phyloP scores from a whole-genome alignment of 1,140 invertebrate species.

The Ericerus pela region DNA sequence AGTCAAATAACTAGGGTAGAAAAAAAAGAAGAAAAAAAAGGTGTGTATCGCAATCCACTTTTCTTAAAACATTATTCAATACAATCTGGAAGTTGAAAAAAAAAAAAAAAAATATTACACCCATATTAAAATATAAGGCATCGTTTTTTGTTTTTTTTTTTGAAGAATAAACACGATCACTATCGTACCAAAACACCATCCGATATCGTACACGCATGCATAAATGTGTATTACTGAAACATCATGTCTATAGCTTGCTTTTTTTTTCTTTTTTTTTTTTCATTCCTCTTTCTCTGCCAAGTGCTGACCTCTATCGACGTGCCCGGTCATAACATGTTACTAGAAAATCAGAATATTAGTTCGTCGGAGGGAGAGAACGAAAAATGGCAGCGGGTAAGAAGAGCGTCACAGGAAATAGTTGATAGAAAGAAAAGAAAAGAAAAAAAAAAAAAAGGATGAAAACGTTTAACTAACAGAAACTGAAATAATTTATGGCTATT shows the following conservation, averaged over 20 bases:
- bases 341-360: too few species aligned
- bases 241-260: too few species aligned
- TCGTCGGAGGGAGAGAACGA: too few species aligned
- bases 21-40: too few species aligned
- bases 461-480: background rate
- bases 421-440: conserved; percentile 3
- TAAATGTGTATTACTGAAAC: conserved; percentile 5
- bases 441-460: background rate
- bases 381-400: too few species aligned
- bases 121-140: too few species aligned
- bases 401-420: too few species aligned
- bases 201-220: background rate
- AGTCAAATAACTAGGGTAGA: too few species aligned
- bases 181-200: background rate
- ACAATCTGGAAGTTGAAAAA: conserved; percentile 6
- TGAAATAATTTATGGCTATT: conserved; percentile 4
- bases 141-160: too few species aligned
- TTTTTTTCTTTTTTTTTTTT: too few species aligned
- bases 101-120: background rate
- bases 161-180: conserved; percentile 8
- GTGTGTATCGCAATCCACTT: conserved; percentile 1
- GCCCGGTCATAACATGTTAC: too few species aligned
- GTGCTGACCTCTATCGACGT: conserved; percentile 6
- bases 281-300: conserved; percentile 8
- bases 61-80: conserved; percentile 5